A percentile compares a stretch with the other conserved stretches of the same genome.
Conservation (phyloP, 2,888 invertebrate species). For the Exephanes ischioxanthus region DNA sequence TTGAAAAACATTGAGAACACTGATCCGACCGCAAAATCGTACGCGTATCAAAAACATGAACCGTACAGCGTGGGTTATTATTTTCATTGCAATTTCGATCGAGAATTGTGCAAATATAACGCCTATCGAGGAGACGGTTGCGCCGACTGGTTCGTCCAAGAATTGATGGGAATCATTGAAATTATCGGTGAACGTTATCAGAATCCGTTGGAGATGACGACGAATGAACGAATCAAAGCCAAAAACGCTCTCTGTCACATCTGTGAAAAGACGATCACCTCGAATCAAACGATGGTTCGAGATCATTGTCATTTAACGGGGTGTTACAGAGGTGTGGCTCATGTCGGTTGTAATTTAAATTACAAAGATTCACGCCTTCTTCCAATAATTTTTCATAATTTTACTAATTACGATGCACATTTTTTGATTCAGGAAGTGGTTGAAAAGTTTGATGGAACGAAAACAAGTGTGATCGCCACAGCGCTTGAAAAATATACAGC, state of each 20-base stretch:
- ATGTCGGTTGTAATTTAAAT: background rate
- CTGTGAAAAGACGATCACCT: background rate
- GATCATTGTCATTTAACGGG: conserved; percentile 40
- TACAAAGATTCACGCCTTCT: background rate
- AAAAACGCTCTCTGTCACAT: conserved; percentile 6
- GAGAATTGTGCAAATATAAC: conserved; percentile 6
- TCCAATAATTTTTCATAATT: conserved; percentile 47
- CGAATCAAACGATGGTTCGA: background rate
- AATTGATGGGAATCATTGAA: background rate
- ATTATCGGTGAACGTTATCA: background rate
- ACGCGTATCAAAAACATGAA: conserved; percentile 43
- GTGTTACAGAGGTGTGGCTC: background rate
- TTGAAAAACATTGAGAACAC: background rate
- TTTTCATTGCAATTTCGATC: conserved; percentile 37
- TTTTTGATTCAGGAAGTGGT: conserved; percentile 74
- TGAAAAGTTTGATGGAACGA: conserved; percentile 8
- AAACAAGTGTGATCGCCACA: conserved; percentile 72
- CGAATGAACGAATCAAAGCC: no score
- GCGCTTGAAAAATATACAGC: conserved; percentile 78
- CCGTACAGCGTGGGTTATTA: conserved; percentile 39
- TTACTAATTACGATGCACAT: conserved; percentile 66
- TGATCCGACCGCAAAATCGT: background rate
- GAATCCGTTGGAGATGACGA: background rate
- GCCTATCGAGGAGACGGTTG: conserved; percentile 19
- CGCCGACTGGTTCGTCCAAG: conserved; percentile 31